Conservation (phyloP, 2,797 vertebrate species). For the Macrochelys suwanniensis region DNA sequence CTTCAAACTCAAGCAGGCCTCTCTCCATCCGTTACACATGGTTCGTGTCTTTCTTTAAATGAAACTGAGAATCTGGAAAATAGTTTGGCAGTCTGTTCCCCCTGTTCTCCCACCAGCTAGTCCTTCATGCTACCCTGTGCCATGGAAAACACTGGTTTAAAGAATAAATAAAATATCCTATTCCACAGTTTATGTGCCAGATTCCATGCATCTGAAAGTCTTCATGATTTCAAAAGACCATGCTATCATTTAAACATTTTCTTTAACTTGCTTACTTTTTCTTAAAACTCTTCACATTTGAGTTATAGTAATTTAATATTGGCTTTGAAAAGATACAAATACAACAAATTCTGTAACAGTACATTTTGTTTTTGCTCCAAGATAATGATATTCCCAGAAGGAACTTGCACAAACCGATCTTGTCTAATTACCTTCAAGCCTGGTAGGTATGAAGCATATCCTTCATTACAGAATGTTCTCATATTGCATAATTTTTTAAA, state of each 20-base stretch:
- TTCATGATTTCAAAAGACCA: background rate
- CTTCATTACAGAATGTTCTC: conserved; percentile 50
- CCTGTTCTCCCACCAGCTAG: background rate
- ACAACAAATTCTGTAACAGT: conserved; percentile 26
- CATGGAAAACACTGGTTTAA: background rate
- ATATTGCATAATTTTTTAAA: conserved; percentile 33
- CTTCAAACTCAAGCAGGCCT: background rate
- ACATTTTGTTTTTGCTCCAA: conserved; percentile 74
- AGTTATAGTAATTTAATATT: too few relatives aligned
- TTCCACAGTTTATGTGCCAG: background rate
- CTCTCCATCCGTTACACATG: background rate
- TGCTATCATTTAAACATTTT: background rate
- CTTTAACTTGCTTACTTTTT: background rate
- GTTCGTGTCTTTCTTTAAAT: background rate
- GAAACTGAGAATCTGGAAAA: background rate
- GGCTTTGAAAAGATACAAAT: conserved; percentile 34
- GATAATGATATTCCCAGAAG: conserved; percentile 99
- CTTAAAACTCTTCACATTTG: too few relatives aligned
- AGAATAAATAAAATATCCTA: background rate
- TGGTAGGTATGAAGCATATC: conserved; percentile 83
- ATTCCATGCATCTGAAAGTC: background rate
- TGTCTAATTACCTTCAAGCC: conserved; percentile 99
- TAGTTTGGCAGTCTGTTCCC: background rate
- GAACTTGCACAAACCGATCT: conserved; percentile 98
- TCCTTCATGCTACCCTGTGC: background rate